Base-by-base conservation (phyloP, 2,113 vertebrate species). In the Illadopsis cleaveri region DNA sequence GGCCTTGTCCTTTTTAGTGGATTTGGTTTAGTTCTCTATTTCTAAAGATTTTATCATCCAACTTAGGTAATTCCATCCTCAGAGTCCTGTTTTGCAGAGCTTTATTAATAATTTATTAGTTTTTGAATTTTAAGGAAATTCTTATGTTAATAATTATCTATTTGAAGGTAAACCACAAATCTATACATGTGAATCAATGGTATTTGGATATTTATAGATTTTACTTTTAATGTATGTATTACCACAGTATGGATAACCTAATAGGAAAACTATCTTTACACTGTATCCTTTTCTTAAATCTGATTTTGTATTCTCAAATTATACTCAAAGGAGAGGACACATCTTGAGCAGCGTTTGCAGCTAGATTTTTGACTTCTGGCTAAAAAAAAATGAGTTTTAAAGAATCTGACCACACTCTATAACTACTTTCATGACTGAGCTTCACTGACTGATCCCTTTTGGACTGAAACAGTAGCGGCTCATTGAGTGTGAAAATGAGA, bases 401-500 rank as follows among this genome's bases (percentile, higher is more conserved):
- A 72, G 56, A 61, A 84, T 90, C 61, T 88, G 57, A 91, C 83
- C 82, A 75, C 78, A 90, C 47, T 88, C 56, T 54, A 47, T 35
- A 77, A 56, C 70, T 80, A 47, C 62, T 73, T 94, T 81, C 58
- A 56, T 64, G 68, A 93, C 40, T 62, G 33, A 90, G 82, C 51
- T 89, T 83, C 85, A 86, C 82, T 83, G 61, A 82, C 81, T 71
- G 79, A 94, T 83, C 76, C 68, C 37, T 96, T 82, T 37, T 88
- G 31, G 86, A 86, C 56, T 81, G 82, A 78, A 86, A 81, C 50
- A 77, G 90, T 27, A 82, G 78, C 72, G 71, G 73, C 87, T 94
- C 64, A 86, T 35, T 95, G 91, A 96, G 45, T 86, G 53, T 65
- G 80, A 93, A 96, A 96, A 92, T 81, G 73, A 69, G 90, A 89